phyloP scores from a whole-genome alignment of 2,113 vertebrate genomes.

The Myodes glareolus region DNA sequence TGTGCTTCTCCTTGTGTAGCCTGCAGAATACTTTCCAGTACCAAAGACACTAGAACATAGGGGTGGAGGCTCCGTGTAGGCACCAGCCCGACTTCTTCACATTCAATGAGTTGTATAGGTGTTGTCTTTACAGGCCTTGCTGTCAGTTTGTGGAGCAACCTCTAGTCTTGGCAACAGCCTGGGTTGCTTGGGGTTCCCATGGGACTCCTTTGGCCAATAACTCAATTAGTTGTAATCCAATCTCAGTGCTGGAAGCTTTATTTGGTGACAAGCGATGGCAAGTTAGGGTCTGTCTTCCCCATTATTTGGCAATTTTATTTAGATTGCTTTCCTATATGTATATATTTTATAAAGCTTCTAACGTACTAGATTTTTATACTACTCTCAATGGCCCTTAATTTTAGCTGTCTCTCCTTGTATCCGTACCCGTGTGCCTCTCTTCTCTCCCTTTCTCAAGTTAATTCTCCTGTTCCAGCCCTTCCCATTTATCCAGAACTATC shows the following conservation, averaged over 20 bases:
- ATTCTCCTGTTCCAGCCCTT: not conserved
- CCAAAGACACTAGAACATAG: not conserved
- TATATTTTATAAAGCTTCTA: not conserved
- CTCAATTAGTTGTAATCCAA: not conserved
- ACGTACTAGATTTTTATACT: not conserved
- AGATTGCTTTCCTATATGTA: not conserved
- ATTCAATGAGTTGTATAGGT: not conserved
- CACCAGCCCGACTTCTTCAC: not conserved
- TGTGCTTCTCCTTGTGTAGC: not conserved
- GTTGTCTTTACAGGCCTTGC: not conserved
- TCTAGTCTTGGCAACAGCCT: not conserved
- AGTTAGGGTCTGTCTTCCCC: not conserved
- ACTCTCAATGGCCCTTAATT: not conserved
- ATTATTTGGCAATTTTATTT: not conserved
- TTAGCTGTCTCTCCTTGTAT: not conserved
- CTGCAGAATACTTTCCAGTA: not conserved
- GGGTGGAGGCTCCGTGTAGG: not conserved
- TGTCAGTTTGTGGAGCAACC: not conserved
- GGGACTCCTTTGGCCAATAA: not conserved
- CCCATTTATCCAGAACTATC: not conserved
- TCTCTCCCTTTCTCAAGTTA: not conserved
- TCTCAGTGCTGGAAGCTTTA: not conserved
- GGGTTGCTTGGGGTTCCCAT: not conserved
- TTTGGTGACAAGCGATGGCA: not conserved
- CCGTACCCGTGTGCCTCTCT: not conserved